A percentile compares a stretch with the other conserved stretches of the same genome.
These are phyloP conservation scores for Anthopleura sola DNA, from an alignment of 64 coral and sea anemone genomes.

Conservation along the genomic window DNA sequence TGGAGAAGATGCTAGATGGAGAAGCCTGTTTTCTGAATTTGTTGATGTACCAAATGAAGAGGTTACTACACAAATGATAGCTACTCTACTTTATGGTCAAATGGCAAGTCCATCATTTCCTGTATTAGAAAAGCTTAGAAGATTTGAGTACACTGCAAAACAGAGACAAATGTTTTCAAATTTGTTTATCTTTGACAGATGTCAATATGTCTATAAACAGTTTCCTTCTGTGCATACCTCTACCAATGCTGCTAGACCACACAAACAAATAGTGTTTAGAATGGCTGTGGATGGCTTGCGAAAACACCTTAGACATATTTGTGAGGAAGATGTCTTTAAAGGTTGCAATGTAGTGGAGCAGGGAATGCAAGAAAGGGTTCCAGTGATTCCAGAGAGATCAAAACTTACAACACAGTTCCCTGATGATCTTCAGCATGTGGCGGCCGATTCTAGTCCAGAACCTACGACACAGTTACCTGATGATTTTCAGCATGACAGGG, in stretches of 20 bases:
- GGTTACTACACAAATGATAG: neutral
- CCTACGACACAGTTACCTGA: no score
- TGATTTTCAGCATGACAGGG: no score
- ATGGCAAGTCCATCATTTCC: constrained; percentile 49
- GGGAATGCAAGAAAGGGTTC: no score
- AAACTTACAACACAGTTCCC: no score
- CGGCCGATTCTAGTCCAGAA: no score
- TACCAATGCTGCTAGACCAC: neutral
- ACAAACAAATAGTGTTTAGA: constrained; percentile 27
- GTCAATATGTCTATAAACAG: constrained; percentile 48
- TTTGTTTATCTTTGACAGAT: constrained; percentile 67
- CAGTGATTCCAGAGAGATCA: no score
- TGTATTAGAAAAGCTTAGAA: constrained; percentile 17
- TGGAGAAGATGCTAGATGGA: no score
- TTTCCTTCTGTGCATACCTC: constrained; percentile 16
- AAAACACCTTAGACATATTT: constrained; percentile 7
- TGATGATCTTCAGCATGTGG: no score
- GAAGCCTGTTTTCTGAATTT: neutral
- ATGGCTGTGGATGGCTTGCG: constrained; percentile 33
- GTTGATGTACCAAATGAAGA: neutral
- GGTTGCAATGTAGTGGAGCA: neutral
- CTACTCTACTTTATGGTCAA: constrained; percentile 46
- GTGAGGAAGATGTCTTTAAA: neutral
- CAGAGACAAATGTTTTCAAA: constrained; percentile 43
- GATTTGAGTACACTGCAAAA: constrained; percentile 27